Conservation (phyloP, 2,888 invertebrate species). For the Microdon myrmicae region DNA sequence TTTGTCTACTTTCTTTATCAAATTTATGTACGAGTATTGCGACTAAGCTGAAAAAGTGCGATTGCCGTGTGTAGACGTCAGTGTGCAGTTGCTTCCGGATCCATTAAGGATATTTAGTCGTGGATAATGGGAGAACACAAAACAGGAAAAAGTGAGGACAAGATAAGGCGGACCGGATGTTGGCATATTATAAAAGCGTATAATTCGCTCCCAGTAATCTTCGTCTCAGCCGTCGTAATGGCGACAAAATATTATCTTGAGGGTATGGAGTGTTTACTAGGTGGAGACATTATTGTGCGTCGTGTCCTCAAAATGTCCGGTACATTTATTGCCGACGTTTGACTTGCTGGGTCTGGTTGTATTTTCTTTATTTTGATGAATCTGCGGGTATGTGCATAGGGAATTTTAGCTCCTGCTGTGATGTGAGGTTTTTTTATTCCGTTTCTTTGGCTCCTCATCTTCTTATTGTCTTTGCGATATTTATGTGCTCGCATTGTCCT, state of each 20-base stretch:
- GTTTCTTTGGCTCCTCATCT: neutral
- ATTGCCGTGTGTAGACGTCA: neutral
- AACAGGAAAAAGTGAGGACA: slow-evolving; percentile 6
- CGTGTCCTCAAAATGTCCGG: slow-evolving; percentile 37
- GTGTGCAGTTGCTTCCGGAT: slow-evolving; percentile 13
- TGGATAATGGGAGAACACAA: slow-evolving; percentile 17
- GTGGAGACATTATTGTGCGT: slow-evolving; percentile 41
- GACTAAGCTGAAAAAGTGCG: slow-evolving; percentile 3
- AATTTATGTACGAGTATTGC: slow-evolving; percentile 9
- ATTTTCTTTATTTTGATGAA: slow-evolving; percentile 3
- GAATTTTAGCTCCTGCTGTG: too few species aligned
- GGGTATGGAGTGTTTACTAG: slow-evolving; percentile 30
- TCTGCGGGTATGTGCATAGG: slow-evolving; percentile 4
- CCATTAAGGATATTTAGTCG: slow-evolving; percentile 31
- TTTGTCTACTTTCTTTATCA: slow-evolving; percentile 3
- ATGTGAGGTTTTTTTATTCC: too few species aligned
- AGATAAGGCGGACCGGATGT: slow-evolving; percentile 24
- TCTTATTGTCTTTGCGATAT: slow-evolving; percentile 3
- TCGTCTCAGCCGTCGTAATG: slow-evolving; percentile 8
- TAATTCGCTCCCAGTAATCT: slow-evolving; percentile 33
- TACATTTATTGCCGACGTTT: slow-evolving; percentile 36
- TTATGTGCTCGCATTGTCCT: slow-evolving; percentile 21
- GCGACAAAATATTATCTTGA: slow-evolving; percentile 30
- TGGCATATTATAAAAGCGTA: slow-evolving; percentile 27
- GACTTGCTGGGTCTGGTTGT: slow-evolving; percentile 18